Base-by-base conservation (phyloP, 2,113 vertebrate species). In the Hypanus sabinus region DNA sequence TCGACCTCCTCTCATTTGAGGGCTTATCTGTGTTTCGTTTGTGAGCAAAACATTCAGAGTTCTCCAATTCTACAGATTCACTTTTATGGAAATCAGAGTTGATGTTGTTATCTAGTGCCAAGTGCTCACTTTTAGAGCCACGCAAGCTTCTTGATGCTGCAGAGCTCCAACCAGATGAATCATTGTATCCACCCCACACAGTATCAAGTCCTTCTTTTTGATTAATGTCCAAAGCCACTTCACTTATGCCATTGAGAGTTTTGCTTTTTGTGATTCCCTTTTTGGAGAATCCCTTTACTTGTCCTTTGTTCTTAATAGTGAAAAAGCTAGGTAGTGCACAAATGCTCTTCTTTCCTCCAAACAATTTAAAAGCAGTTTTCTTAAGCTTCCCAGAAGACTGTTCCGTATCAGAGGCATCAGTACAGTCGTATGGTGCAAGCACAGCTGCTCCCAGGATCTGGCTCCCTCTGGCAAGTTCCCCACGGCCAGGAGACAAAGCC, bases 271-370 rank as follows among this genome's bases (percentile, higher is more conserved):
- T 95, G n/a, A 99, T 95, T 68, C 97, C 97, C 94, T 98, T 99
- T 95, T 97, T 98, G 3, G 97, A 96, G 3, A 95, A 95, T 88
- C 94, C 96, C 94, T 98, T 98, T 77, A 95, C 97, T 60, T 95
- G 97, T 95, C 96, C 96, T 97, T 98, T 99, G 95, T 94, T 97
- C 94, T 97, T 97, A 60, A 98, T 98, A 5, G 98, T 97, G 38
- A 99, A 99, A 95, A 99, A 98, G 94, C 97, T 98, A 0, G 99
- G 98, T 94, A 99, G 96, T 30, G 98, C 97, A 94, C 98, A 99
- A 94, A 99, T 98, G 95, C 97, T 97, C 94, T 97, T 98, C 94
- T 98, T 98, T 93, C 98, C 98, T 18, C 98, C 97, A 2, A 99
- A 99, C 91, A 99, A 97, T 30, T 97, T 98, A 94, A 99, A 96